Conservation (phyloP, 2,113 vertebrate genomes). For the Thunnus maccoyii region DNA sequence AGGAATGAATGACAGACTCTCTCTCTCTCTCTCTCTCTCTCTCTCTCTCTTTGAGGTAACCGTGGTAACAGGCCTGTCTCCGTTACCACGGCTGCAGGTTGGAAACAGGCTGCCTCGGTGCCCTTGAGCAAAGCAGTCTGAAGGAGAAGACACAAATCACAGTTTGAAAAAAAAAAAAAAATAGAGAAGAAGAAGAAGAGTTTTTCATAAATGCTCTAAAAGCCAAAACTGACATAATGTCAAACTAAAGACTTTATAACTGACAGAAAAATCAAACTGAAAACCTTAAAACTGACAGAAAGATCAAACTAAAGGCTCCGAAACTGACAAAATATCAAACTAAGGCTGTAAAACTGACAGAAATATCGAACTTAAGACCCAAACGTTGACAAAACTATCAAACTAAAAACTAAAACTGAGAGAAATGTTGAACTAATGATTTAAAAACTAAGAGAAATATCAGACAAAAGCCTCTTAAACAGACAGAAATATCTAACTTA, state of each 20-base stretch:
- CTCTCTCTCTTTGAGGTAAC: slow-evolving; percentile 21
- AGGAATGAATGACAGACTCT: slow-evolving; percentile 44
- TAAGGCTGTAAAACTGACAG: too few species aligned
- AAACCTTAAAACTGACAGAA: neutral
- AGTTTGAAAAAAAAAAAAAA: too few species aligned
- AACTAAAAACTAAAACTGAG: too few species aligned
- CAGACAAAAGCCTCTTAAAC: too few species aligned
- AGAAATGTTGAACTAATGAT: too few species aligned
- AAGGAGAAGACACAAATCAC: neutral
- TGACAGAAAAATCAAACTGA: neutral
- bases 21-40: neutral
- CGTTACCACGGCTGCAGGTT: slow-evolving; percentile 5
- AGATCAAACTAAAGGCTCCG: neutral
- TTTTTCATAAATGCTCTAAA: neutral
- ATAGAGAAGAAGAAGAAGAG: neutral
- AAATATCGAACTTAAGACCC: too few species aligned
- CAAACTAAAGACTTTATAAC: neutral
- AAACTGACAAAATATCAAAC: neutral
- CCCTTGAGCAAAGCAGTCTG: slow-evolving; percentile 34
- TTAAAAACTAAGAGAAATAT: too few species aligned
- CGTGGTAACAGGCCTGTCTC: slow-evolving; percentile 45
- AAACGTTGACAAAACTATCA: too few species aligned
- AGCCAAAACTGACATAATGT: neutral
- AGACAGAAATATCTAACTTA: too few species aligned
- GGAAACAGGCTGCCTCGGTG: slow-evolving; percentile 19